These are phyloP conservation scores for Ctenosaura bakeri DNA, from an alignment of 2,797 vertebrate species.

Conservation along the genomic window DNA sequence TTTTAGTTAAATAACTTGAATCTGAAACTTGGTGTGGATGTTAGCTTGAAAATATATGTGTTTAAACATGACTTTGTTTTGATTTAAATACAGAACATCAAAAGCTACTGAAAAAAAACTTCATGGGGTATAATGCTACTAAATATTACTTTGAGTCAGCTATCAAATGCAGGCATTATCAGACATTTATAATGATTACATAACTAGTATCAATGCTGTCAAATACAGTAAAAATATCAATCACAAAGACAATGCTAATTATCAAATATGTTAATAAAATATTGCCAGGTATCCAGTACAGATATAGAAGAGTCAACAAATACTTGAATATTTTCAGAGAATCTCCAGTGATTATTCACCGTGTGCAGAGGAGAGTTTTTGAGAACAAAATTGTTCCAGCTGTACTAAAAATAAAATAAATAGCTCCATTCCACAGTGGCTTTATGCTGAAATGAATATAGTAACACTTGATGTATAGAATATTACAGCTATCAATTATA, in stretches of 20 bases:
- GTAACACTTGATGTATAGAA: neutral
- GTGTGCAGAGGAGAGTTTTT: neutral
- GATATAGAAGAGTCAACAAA: neutral
- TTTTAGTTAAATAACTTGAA: neutral
- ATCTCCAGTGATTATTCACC: neutral
- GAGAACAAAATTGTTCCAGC: neutral
- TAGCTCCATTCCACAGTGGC: neutral
- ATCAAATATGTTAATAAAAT: neutral
- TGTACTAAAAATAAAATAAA: neutral
- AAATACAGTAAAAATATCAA: no score
- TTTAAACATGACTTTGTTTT: neutral
- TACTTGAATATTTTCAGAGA: neutral
- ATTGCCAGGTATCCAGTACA: neutral
- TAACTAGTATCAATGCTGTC: no score
- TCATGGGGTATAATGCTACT: no score
- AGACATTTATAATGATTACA: neutral
- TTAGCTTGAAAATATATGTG: neutral
- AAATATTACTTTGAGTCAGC: neutral
- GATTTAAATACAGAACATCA: neutral
- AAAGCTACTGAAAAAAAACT: neutral
- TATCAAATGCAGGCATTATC: neutral
- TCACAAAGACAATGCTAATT: neutral
- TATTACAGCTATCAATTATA: neutral
- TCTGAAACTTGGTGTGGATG: neutral
- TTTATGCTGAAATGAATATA: neutral